Conservation (phyloP, 2,888 invertebrate species). For the Stomorhina lunata region DNA sequence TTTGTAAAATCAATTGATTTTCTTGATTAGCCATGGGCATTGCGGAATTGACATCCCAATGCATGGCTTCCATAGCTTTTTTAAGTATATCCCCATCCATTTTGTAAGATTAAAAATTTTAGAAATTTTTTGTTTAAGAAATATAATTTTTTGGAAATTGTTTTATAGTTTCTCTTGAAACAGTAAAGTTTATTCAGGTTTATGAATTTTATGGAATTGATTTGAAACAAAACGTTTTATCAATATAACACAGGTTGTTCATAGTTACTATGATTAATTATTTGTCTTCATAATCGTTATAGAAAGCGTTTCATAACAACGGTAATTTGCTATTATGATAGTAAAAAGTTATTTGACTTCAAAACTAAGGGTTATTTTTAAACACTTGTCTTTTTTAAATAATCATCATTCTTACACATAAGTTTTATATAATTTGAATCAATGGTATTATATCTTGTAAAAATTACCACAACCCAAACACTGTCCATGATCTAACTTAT, state of each 20-base stretch:
- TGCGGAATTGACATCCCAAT: conserved; percentile 84
- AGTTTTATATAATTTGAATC: too few relatives aligned
- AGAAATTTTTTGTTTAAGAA: not conserved
- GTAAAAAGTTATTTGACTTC: not conserved
- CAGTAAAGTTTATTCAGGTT: not conserved
- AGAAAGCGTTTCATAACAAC: conserved; percentile 45
- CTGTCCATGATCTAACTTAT: too few relatives aligned
- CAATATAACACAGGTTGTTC: conserved; percentile 43
- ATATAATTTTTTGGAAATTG: conserved; percentile 22
- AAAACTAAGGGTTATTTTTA: not conserved
- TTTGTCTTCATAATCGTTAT: not conserved
- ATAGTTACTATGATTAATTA: conserved; percentile 27
- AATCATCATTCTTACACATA: too few relatives aligned
- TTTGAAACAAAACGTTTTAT: conserved; percentile 47
- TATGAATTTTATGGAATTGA: not conserved
- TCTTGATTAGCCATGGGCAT: conserved; percentile 89
- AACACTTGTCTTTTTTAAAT: too few relatives aligned
- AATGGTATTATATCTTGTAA: too few relatives aligned
- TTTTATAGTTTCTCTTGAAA: conserved; percentile 6
- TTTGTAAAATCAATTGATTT: conserved; percentile 80
- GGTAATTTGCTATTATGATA: not conserved
- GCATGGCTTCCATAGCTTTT: conserved; percentile 74
- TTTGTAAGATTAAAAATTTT: not conserved
- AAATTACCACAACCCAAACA: too few relatives aligned
- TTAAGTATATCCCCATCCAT: conserved; percentile 71